Base-by-base conservation (phyloP, 2,888 invertebrate species). In the Stenodera caucasica region DNA sequence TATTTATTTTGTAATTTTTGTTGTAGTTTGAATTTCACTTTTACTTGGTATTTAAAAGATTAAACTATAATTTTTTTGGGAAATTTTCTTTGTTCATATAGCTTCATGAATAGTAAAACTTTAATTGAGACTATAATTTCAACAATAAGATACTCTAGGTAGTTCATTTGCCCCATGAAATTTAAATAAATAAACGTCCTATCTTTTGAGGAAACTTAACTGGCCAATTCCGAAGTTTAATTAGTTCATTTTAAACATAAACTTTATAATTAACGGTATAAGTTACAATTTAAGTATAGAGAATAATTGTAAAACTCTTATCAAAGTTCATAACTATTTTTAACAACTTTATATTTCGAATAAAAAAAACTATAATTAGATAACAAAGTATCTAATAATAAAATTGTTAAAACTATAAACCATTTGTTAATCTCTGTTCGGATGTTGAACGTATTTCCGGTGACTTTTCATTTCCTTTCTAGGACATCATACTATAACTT, bases 401-500 rank as follows among this genome's bases (percentile, higher is more conserved):
- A 45, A 45, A 5, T 9, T 23, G 0, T 40, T 40, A 26, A 26
- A 3, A 26, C 7, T 26, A 12, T 21, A 3, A 11, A 18, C 40
- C 40, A 23, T 40, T 32, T 37, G 21, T 45, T 45, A 45, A 45
- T 45, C 45, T 45, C 12, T 45, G 21, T 58, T 58, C 58, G 53
- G 58, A 58, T 58, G 49, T 49, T 49, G 35, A 9, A 29, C 58
- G 50, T 54, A 54, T 54, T 58, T 58, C 58, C 58, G 45, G 58
- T n/a, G 50, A 58, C 32, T 53, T 32, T 33, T 32, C 58, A 45
- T 6, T 21, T 45, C 45, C 45, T 45, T 45, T 45, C 23, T 45
- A 33, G 58, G 57, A 57, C 57, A 35, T 23, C 35, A 15, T 21
- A n/a, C 23, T 21, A 40, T 58, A 53, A 58, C 51, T 58, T 58